Percentiles rank a stretch among this genome's conserved stretches.
Evolutionary conservation across 2,888 invertebrate genomes (phyloP).

Genomic region (Cheilosia pagana): DNA sequence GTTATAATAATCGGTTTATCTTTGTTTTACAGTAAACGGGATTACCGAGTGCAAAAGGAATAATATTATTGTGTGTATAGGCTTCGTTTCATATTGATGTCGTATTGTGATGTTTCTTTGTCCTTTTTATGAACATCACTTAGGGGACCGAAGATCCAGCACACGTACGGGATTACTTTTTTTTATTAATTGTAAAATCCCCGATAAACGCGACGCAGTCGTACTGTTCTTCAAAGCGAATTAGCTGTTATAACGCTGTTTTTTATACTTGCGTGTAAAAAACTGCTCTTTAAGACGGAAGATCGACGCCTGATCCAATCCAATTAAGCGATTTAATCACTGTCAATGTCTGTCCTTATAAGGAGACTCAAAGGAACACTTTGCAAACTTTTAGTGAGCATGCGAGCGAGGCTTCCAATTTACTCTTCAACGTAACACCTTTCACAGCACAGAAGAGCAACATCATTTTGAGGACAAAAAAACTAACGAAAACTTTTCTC

Average conservation of each 20-base stretch:
- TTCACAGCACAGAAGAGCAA: background rate
- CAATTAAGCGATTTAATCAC: background rate
- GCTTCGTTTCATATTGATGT: background rate
- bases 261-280: background rate
- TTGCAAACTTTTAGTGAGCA: too few species aligned
- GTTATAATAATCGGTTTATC: constrained; percentile 39
- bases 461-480: background rate
- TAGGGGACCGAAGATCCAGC: background rate
- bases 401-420: too few species aligned
- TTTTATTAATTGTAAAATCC: constrained; percentile 38
- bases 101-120: background rate
- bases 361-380: too few species aligned
- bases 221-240: constrained; percentile 1
- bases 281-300: background rate
- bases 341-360: too few species aligned
- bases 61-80: constrained; percentile 2
- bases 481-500: background rate
- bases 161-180: background rate
- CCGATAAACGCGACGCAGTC: background rate
- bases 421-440: background rate
- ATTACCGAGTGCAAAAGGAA: constrained; percentile 8
- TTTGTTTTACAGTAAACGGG: constrained; percentile 34
- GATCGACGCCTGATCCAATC: background rate
- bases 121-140: constrained; percentile 2
- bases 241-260: background rate